These are phyloP conservation scores for Otis tarda DNA, from an alignment of 2,113 vertebrate genomes.

Conservation along the genomic window DNA sequence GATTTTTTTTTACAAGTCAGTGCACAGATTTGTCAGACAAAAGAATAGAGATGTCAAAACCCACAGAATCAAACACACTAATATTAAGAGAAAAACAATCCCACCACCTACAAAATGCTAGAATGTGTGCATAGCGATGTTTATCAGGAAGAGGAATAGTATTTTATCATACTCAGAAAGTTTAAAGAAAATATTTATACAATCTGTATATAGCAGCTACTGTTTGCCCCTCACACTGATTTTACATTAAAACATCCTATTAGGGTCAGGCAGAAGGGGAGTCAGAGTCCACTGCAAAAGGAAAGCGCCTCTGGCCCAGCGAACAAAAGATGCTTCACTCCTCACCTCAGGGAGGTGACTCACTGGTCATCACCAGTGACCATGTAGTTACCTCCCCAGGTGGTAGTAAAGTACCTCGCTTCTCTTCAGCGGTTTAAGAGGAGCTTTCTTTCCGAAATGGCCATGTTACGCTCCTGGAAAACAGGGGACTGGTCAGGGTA, in stretches of 20 bases:
- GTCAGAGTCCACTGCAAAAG: neutral
- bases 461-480: neutral
- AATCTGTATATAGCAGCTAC: neutral
- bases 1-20: slow-evolving; percentile 78
- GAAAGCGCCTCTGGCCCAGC: slow-evolving; percentile 3
- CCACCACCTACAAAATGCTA: neutral
- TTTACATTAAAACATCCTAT: neutral
- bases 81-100: slow-evolving; percentile 63
- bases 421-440: neutral
- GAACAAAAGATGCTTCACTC: slow-evolving; percentile 41
- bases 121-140: neutral
- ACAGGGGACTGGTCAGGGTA: neutral
- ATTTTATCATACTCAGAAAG: neutral
- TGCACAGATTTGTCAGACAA: slow-evolving; percentile 75
- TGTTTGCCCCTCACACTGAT: neutral
- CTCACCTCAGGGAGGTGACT: slow-evolving; percentile 61
- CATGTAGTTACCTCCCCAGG: slow-evolving; percentile 40
- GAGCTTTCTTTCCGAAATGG: neutral
- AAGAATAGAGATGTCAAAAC: slow-evolving; percentile 75
- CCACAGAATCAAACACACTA: slow-evolving; percentile 36
- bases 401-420: slow-evolving; percentile 14
- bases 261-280: neutral
- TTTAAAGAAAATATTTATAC: neutral
- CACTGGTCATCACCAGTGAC: slow-evolving; percentile 40
- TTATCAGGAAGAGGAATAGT: neutral